Conservation (phyloP, 2,888 invertebrate genomes). For the Calliopum simillimum region DNA sequence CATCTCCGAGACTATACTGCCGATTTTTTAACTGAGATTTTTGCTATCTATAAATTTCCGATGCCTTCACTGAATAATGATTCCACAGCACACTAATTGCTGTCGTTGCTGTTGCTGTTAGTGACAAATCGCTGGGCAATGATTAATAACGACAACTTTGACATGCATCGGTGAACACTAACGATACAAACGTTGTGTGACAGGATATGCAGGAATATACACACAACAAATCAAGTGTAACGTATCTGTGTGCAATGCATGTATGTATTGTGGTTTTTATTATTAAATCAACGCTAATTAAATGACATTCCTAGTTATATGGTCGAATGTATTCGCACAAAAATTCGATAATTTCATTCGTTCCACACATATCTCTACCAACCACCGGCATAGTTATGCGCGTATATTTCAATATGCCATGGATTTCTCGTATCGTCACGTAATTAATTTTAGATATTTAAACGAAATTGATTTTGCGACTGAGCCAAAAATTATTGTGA, state of each 20-base stretch:
- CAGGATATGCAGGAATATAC: conserved; percentile 28
- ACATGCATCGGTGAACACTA: neutral
- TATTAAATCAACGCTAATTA: conserved; percentile 37
- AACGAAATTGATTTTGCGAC: conserved; percentile 24
- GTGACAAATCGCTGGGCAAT: conserved; percentile 49
- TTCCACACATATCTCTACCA: no score
- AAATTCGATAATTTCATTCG: conserved; percentile 12
- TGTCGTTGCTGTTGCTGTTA: conserved; percentile 34
- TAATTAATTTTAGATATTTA: conserved; percentile 18
- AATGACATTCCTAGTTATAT: conserved; percentile 23
- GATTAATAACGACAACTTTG: conserved; percentile 46
- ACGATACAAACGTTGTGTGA: neutral
- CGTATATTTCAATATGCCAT: neutral
- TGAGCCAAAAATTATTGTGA: no score
- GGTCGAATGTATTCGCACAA: conserved; percentile 1
- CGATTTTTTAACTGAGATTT: no score
- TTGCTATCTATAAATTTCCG: no score
- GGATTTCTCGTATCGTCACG: neutral
- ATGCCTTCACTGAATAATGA: no score
- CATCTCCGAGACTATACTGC: no score
- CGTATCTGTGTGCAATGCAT: neutral
- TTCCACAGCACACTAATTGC: neutral
- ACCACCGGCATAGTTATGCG: neutral
- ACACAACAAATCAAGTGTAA: conserved; percentile 32
- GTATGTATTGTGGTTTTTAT: conserved; percentile 26